Evolutionary conservation across 2,113 vertebrate genomes (phyloP), one percentile per base, ranked within the genome.

Genomic region (Corvus cornix): DNA sequence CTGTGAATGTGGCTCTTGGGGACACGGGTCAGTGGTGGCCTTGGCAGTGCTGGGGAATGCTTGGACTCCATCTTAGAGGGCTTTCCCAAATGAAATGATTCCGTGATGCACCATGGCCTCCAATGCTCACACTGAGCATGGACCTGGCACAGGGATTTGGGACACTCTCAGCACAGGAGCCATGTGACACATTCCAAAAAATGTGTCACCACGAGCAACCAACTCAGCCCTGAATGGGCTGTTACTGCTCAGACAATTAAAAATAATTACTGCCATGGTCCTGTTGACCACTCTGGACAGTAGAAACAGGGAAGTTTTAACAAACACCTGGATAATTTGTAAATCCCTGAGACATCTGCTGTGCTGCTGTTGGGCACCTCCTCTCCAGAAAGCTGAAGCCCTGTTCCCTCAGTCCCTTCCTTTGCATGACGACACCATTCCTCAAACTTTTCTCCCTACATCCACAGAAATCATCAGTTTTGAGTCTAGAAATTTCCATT

Each of bases 351-450:
- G 33, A 23, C 8, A 9, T 13, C 31, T 18, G 11, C 7, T 5
- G 2, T 20, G 8, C 6, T 39, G 58, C 16, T 43, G 16, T 7
- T 33, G 37, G 58, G 49, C 4, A 13, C 22, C 44, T 49, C 30
- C n/a, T 17, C 51, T 37, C 39, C 30, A 30, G 27, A 35, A 53
- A 64, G 44, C 48, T 44, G 39, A 62, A 51, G 46, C 33, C 33
- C 31, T 11, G 5, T 9, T 78, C 53, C 46, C 51, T 58, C 37
- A 9, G 9, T 15, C 28, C 33, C n/a, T 21, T 6, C 8, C 48
- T 43, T 7, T 9, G 0, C 12, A 26, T 0, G 0, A 24, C 6
- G 4, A 44, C 2, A 2, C 3, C 4, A 58, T 9, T 52, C 52
- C 37, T 44, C 24, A 4, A 70, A 15, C 68, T 85, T 59, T n/a